phyloP scores from a whole-genome alignment of 2,888 invertebrate genomes.

The Phymatocera aterrima region DNA sequence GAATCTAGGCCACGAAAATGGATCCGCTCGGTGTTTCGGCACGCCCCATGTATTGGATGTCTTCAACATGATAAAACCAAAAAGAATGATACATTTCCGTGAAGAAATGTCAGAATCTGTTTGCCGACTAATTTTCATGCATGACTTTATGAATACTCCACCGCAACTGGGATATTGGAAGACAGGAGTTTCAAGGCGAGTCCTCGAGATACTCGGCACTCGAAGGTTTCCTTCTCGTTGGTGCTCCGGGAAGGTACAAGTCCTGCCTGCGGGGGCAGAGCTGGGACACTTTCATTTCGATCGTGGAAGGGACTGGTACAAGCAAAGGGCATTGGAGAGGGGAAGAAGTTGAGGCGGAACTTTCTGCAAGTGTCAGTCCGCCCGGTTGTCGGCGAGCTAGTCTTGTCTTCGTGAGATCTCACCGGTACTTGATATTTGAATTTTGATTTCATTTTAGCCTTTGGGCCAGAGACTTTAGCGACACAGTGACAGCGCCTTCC shows the following conservation, averaged over 20 bases:
- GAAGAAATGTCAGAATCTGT: background rate
- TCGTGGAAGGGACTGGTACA: slow-evolving; percentile 7
- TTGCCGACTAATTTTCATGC: background rate
- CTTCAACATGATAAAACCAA: background rate
- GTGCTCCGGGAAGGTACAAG: slow-evolving; percentile 1
- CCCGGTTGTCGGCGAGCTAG: slow-evolving; percentile 20
- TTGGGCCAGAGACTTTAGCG: background rate
- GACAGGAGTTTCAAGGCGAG: background rate
- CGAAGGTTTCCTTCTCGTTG: slow-evolving; percentile 15
- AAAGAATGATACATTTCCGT: background rate
- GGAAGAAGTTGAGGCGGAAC: slow-evolving; percentile 46
- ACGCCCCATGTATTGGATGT: too few relatives aligned
- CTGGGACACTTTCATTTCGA: slow-evolving; percentile 38
- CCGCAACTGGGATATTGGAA: background rate
- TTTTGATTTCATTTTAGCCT: slow-evolving; percentile 4
- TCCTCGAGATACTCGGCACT: background rate
- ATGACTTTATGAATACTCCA: background rate
- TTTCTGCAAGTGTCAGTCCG: slow-evolving; percentile 52
- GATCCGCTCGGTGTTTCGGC: too few relatives aligned
- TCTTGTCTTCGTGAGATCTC: slow-evolving; percentile 6
- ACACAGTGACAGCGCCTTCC: background rate
- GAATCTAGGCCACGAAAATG: too few relatives aligned
- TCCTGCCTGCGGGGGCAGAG: background rate
- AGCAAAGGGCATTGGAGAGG: background rate
- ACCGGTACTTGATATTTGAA: slow-evolving; percentile 19